Percentiles rank a stretch among this genome's conserved stretches.
These are phyloP conservation scores for Oplegnathus fasciatus DNA, from an alignment of 2,113 vertebrate species.

Conservation along the genomic window DNA sequence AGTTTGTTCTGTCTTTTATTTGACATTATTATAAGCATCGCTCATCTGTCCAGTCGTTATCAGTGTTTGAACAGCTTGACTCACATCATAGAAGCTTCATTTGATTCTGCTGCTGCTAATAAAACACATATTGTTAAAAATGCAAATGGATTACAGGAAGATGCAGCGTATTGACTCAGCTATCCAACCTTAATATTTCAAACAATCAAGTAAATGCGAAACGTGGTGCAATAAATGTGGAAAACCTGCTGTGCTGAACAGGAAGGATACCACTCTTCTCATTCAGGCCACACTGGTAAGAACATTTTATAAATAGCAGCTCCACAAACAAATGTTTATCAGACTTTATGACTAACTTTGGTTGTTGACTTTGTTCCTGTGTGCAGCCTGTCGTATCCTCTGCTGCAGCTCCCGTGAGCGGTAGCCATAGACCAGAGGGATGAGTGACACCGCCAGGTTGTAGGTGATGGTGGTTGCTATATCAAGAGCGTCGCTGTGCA, in stretches of 20 bases:
- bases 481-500: slow-evolving; percentile 49
- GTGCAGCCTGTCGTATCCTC: slow-evolving; percentile 27
- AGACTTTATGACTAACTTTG: not conserved
- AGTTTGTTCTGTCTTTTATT: slow-evolving; percentile 21
- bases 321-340: not conserved
- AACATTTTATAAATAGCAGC: not conserved
- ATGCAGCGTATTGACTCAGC: slow-evolving; percentile 10
- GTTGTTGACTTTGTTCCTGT: not conserved
- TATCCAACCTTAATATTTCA: not conserved
- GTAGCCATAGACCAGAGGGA: slow-evolving; percentile 68
- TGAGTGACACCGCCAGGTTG: slow-evolving; percentile 53
- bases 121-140: slow-evolving; percentile 1
- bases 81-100: not conserved
- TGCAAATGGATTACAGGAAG: not conserved
- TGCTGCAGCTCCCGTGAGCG: slow-evolving; percentile 63
- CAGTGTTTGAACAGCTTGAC: slow-evolving; percentile 20
- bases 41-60: not conserved
- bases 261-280: not conserved
- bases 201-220: slow-evolving; percentile 10
- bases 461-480: slow-evolving; percentile 36
- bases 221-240: not conserved
- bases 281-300: not conserved
- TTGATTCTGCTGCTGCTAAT: not conserved
- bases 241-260: not conserved
- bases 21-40: not conserved